Percentiles rank a stretch among this genome's conserved stretches.
Evolutionary conservation across 2,888 invertebrate genomes (phyloP).

Genomic region (Ecdyonurus torrentis): DNA sequence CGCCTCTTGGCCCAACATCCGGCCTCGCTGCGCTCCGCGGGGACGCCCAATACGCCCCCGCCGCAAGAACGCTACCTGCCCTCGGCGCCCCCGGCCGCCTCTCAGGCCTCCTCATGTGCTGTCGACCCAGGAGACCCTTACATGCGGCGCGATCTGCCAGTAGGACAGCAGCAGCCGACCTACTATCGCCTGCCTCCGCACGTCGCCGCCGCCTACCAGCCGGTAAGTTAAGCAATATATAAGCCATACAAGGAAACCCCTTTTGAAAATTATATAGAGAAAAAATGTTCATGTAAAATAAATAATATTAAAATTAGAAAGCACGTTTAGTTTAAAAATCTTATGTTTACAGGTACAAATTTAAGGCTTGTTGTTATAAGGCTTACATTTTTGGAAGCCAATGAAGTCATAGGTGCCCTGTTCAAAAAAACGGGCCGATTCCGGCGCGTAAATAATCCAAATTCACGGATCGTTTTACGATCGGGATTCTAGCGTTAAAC

Average conservation of each 20-base stretch:
- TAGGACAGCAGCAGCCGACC: background rate
- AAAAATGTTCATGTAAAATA: too few relatives aligned
- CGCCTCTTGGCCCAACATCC: constrained; percentile 7
- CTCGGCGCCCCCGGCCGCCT: background rate
- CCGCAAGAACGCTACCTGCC: constrained; percentile 4
- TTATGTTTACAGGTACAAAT: too few relatives aligned
- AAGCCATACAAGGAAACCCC: background rate
- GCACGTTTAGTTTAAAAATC: too few relatives aligned
- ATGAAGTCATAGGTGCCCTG: too few relatives aligned
- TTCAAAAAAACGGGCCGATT: too few relatives aligned
- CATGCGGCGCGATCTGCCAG: background rate
- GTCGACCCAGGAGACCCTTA: background rate
- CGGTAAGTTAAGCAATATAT: background rate
- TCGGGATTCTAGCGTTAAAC: too few relatives aligned
- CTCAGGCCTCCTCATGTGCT: background rate
- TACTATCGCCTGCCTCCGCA: constrained; percentile 2
- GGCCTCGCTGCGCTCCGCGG: constrained; percentile 1
- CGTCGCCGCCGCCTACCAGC: background rate
- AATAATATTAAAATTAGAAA: too few relatives aligned
- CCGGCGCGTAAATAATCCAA: too few relatives aligned
- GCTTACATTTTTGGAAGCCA: too few relatives aligned
- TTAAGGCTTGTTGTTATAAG: too few relatives aligned
- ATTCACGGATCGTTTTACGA: too few relatives aligned
- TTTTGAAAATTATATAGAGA: too few relatives aligned
- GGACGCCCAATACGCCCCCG: constrained; percentile 3